Base-by-base conservation (phyloP, 2,797 vertebrate species). In the Oreonectes daqikongensis region DNA sequence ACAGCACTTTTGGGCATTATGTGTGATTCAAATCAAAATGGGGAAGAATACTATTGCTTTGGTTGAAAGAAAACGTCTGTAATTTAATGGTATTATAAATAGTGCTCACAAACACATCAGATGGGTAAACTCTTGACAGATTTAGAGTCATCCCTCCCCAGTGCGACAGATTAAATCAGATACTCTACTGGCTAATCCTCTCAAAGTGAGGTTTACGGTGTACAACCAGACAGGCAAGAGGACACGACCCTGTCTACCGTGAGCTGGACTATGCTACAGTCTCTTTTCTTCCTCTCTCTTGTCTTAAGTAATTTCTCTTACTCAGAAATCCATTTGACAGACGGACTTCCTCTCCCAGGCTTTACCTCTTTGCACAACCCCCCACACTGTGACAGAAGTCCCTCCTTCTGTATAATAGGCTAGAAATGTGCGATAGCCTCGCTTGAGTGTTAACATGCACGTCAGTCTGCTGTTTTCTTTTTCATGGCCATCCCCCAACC, bases 91-190 rank as follows among this genome's bases (percentile, higher is more conserved):
- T 7, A 30, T 28, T 28, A 30, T 28, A 59, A 28, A 59, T 26
- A 17, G 55, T 15, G 5, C 57, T 18, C 28, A 32, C 63, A 46
- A 18, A 48, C 60, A 63, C 28, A 70, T 44, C 72, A 84, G 81
- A 79, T 53, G 0, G 3, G 73, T 35, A 64, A 81, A 53, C 59
- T 79, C 86, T 86, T 79, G 82, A 81, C 84, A 72, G 77, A 76
- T 79, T 78, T 77, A 79, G 81, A 82, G 83, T 87, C 81, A 84
- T 82, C 74, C 82, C 79, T 80, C 76, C 69, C 74, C 72, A 79
- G 77, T 69, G 85, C 69, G 44, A 77, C 79, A 84, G 90, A 92
- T 92, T 92, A 90, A 91, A 90, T 87, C 86, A 89, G 86, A 88
- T 81, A 86, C 83, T 86, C 80, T 81, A 84, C 44, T 67, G 86